Evolutionary conservation across 2,113 vertebrate species (phyloP).

Genomic region (Neoarius graeffei): DNA sequence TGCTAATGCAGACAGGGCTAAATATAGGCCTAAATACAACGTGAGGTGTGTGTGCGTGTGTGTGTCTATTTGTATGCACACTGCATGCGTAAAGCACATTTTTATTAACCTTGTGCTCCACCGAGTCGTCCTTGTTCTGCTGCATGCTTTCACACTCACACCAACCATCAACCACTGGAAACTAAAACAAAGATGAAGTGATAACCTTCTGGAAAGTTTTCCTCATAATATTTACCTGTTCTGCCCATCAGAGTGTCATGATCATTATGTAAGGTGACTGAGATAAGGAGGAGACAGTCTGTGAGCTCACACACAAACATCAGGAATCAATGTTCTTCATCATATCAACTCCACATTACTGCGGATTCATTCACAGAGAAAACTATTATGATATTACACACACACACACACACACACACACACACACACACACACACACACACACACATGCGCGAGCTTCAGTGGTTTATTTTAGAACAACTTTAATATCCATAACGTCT

Average conservation of each 20-base stretch:
- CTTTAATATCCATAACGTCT: neutral
- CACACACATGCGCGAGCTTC: too few relatives aligned
- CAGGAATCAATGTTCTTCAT: neutral
- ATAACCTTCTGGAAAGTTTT: slow-evolving; percentile 9
- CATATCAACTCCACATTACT: neutral
- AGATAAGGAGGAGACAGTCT: neutral
- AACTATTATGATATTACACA: neutral
- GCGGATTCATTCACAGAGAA: neutral
- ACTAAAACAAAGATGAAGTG: slow-evolving; percentile 31
- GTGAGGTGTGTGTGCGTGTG: slow-evolving; percentile 15
- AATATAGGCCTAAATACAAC: neutral
- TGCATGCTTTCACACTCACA: slow-evolving; percentile 39
- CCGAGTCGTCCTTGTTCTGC: slow-evolving; percentile 52
- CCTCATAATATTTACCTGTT: neutral
- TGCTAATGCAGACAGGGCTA: slow-evolving; percentile 14
- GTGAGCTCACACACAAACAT: neutral
- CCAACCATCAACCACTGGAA: slow-evolving; percentile 27
- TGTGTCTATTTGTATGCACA: slow-evolving; percentile 20
- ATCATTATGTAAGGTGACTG: neutral
- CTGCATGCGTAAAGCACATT: slow-evolving; percentile 49
- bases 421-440: neutral
- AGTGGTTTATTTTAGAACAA: neutral
- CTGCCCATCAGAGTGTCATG: neutral
- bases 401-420: neutral
- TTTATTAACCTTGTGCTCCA: slow-evolving; percentile 56